Base-by-base conservation (phyloP, 2,888 invertebrate genomes). In the Cantharis flavilabris region DNA sequence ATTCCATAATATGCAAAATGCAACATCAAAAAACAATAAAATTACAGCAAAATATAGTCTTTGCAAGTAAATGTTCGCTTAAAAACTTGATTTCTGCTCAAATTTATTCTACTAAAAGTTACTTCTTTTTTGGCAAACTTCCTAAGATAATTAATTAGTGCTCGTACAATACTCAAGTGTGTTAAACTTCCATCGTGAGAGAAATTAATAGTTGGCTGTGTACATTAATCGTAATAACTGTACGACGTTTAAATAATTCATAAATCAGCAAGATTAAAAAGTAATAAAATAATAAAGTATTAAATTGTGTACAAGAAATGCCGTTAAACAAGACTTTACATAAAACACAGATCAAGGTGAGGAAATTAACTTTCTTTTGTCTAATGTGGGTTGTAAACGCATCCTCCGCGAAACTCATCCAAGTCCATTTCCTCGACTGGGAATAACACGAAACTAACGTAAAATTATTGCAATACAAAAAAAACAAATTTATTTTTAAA, bases 121-220 rank as follows among this genome's bases (percentile, higher is more conserved):
- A 49, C 49, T 49, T 49, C n/a, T 49, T 67, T 67, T 67, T 67
- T n/a, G 26, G 65, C 65, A 67, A 67, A 67, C 65, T 67, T 67
- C 65, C 23, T 67, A 67, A 67, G 23, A 67, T 23, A 67, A 67
- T 67, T 67, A 67, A 67, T 67, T 67, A 67, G 65, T 26, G 65
- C 13, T 23, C 26, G 65, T 67, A 23, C 65, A 67, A 67, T 67
- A 67, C 65, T 67, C 65, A 23, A 20, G 65, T 23, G 65, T 67
- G 26, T 67, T 67, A 67, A 67, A 20, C 65, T 67, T 67, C 65
- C 65, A 67, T 67, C 65, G 20, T 67, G 20, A 26, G 26, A 67
- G 65, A 20, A 67, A 67, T 67, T 67, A 23, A 67, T 26, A 67
- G 20, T 67, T 67, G 49, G 13, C n/a, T 5, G 49, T 49, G 49